phyloP scores from a whole-genome alignment of 2,113 vertebrate species.

The Pogona vitticeps region DNA sequence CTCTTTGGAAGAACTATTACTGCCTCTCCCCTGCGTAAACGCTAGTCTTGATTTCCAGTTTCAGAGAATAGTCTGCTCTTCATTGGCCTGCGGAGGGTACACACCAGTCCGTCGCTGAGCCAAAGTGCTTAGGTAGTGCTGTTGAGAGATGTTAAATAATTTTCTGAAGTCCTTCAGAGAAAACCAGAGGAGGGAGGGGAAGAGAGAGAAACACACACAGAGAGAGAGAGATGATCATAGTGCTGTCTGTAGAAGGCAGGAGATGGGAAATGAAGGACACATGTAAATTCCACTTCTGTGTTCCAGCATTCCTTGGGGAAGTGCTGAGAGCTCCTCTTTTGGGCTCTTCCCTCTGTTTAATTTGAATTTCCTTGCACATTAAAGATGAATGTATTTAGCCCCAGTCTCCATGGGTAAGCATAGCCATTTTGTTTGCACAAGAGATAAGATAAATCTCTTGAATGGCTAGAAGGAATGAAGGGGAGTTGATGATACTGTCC shows the following conservation, averaged over 20 bases:
- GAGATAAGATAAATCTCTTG: not conserved
- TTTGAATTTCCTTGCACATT: slow-evolving; percentile 9
- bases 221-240: not conserved
- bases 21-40: not conserved
- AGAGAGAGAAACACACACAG: accelerated
- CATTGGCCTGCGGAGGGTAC: not conserved
- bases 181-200: not conserved
- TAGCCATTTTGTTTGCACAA: not conserved
- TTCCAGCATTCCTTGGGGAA: slow-evolving; percentile 4
- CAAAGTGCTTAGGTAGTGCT: not conserved
- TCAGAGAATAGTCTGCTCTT: not conserved
- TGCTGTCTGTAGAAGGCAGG: not conserved
- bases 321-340: not conserved
- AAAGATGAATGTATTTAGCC: slow-evolving; percentile 8
- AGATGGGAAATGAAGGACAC: not conserved
- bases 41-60: not conserved
- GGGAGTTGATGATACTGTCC: not conserved
- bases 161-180: not conserved
- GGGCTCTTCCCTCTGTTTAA: slow-evolving; percentile 1
- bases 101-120: not conserved
- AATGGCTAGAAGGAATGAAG: no score
- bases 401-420: not conserved
- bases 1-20: not conserved
- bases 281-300: slow-evolving; percentile 10
- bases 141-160: slow-evolving; percentile 23